A percentile compares a stretch with the other conserved stretches of the same genome.
Evolutionary conservation across 1,140 invertebrate species (phyloP).

Genomic region (Telenomus remus): DNA sequence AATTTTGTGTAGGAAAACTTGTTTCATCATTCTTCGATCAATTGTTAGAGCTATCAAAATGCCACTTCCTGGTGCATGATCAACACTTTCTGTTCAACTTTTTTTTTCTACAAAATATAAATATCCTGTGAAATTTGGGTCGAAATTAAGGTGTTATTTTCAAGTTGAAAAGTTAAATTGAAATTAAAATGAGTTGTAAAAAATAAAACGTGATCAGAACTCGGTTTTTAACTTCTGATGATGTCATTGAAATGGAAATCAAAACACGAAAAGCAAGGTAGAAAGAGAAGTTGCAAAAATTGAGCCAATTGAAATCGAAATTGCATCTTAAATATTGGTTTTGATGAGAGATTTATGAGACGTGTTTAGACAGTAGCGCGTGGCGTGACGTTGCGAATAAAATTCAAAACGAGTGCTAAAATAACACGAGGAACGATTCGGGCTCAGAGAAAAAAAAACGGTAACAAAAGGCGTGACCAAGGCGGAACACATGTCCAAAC

Average conservation of each 20-base stretch:
- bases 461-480: slow-evolving; percentile 75
- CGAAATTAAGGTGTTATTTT: neutral
- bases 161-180: neutral
- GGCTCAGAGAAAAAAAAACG: slow-evolving; percentile 70
- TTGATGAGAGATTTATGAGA: slow-evolving; percentile 18
- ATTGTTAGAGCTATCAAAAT: neutral
- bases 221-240: neutral
- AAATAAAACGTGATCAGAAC: neutral
- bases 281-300: no score
- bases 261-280: no score
- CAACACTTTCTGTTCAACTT: neutral
- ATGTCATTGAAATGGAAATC: neutral
- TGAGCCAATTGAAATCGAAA: neutral
- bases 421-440: slow-evolving; percentile 66
- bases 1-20: neutral
- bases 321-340: neutral
- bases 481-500: slow-evolving; percentile 77
- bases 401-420: slow-evolving; percentile 54
- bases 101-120: no score
- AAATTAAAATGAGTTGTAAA: neutral
- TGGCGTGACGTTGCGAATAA: slow-evolving; percentile 25
- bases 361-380: slow-evolving; percentile 36
- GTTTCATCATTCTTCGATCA: neutral
- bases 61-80: neutral
- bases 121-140: neutral